Conservation (phyloP, 1,140 invertebrate species). For the Stenopsyche tienmushanensis region DNA sequence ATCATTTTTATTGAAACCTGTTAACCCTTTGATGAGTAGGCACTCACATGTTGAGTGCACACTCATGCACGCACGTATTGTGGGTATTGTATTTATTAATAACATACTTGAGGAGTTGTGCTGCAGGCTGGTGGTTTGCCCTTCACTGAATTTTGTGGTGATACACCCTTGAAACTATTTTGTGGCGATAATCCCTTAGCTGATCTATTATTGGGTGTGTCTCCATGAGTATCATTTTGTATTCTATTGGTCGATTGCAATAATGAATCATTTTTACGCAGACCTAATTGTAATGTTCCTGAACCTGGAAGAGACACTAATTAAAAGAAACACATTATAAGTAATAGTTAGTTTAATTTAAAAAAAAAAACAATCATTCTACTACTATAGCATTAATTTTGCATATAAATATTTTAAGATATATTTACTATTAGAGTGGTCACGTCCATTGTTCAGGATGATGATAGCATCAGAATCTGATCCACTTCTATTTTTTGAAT, state of each 20-base stretch:
- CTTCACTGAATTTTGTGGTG: slow-evolving; percentile 35
- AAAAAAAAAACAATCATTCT: slow-evolving; percentile 6
- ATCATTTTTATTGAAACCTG: too few species aligned
- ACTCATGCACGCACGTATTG: too few species aligned
- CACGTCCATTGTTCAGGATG: slow-evolving; percentile 66
- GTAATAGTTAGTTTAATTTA: background rate
- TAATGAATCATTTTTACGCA: slow-evolving; percentile 58
- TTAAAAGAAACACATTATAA: too few species aligned
- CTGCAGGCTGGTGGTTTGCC: slow-evolving; percentile 47
- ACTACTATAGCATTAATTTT: background rate
- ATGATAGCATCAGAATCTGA: slow-evolving; percentile 61
- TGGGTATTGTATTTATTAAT: background rate
- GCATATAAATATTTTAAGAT: slow-evolving; percentile 5
- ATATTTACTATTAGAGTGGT: slow-evolving; percentile 66
- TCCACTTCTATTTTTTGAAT: slow-evolving; percentile 56
- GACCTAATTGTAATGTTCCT: slow-evolving; percentile 49
- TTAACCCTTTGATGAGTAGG: background rate
- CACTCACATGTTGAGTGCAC: too few species aligned
- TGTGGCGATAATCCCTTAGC: slow-evolving; percentile 45
- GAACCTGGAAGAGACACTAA: slow-evolving; percentile 23
- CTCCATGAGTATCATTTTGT: slow-evolving; percentile 70
- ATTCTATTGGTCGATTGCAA: slow-evolving; percentile 61
- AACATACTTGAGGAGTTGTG: slow-evolving; percentile 41
- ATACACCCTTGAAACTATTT: slow-evolving; percentile 41
- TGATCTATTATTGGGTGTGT: slow-evolving; percentile 49